Percentiles rank a stretch among this genome's conserved stretches.
Conservation (phyloP, 2,113 vertebrate genomes). For the Emberiza fucata region DNA sequence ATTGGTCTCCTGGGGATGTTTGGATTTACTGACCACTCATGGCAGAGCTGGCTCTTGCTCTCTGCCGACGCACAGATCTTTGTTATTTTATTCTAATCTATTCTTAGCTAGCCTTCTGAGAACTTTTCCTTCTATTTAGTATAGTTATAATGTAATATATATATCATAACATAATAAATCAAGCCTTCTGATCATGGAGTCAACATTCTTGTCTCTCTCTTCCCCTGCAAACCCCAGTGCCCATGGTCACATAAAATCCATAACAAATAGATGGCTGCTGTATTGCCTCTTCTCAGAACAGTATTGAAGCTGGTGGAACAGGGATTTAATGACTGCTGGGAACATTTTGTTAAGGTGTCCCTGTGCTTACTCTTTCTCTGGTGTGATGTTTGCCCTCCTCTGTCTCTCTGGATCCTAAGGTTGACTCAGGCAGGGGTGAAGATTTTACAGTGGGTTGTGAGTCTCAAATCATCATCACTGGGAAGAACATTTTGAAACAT, state of each 20-base stretch:
- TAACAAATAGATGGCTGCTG: neutral
- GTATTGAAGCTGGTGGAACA: neutral
- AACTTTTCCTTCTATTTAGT: too few relatives aligned
- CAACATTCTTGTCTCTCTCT: too few relatives aligned
- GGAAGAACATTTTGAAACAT: neutral
- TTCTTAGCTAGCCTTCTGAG: too few relatives aligned
- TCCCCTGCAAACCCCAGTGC: too few relatives aligned
- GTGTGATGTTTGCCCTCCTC: neutral
- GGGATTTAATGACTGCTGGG: neutral
- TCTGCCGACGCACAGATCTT: too few relatives aligned
- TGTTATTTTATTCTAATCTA: too few relatives aligned
- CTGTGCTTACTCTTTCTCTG: neutral
- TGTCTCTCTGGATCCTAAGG: neutral
- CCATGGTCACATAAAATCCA: neutral
- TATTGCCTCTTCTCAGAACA: neutral
- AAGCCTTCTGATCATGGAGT: too few relatives aligned
- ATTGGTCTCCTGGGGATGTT: too few relatives aligned
- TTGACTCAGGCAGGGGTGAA: neutral
- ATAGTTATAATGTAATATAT: too few relatives aligned
- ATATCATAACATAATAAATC: too few relatives aligned
- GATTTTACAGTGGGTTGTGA: neutral
- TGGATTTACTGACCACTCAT: too few relatives aligned
- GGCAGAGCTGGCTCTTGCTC: too few relatives aligned
- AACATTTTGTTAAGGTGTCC: neutral
- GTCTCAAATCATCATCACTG: neutral